These are phyloP conservation scores for Fabriciana adippe DNA, from an alignment of 2,888 invertebrate genomes.

Conservation along the genomic window DNA sequence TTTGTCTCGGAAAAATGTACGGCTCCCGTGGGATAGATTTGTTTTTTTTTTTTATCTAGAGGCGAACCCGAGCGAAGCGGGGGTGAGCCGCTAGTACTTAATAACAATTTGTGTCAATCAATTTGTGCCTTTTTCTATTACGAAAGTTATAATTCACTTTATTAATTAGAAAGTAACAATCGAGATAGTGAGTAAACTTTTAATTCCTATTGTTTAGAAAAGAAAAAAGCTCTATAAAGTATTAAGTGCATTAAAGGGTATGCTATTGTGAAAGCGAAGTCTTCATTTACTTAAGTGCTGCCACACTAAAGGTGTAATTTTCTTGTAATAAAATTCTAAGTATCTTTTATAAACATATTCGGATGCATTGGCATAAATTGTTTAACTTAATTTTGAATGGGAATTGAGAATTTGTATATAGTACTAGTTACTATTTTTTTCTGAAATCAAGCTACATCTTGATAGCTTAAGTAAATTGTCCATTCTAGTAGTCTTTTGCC, in stretches of 20 bases:
- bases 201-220: slow-evolving; percentile 14
- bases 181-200: background rate
- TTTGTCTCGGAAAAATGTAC: too few species aligned
- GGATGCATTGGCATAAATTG: background rate
- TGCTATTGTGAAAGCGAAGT: slow-evolving; percentile 10
- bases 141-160: background rate
- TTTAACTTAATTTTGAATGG: background rate
- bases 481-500: background rate
- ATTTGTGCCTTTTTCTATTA: background rate
- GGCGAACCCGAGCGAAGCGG: too few species aligned
- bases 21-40: too few species aligned
- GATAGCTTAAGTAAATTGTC: slow-evolving; percentile 5
- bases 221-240: slow-evolving; percentile 9
- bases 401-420: background rate
- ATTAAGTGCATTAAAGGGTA: slow-evolving; percentile 15
- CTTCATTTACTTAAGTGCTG: slow-evolving; percentile 16
- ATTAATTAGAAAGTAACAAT: background rate
- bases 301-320: background rate
- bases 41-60: too few species aligned
- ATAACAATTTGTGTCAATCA: too few species aligned
- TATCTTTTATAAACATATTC: background rate
- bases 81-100: too few species aligned
- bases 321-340: slow-evolving; percentile 8
- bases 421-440: background rate
- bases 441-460: slow-evolving; percentile 1